Evolutionary conservation across 2,797 vertebrate genomes (phyloP).

Genomic region (Poecile montanus): DNA sequence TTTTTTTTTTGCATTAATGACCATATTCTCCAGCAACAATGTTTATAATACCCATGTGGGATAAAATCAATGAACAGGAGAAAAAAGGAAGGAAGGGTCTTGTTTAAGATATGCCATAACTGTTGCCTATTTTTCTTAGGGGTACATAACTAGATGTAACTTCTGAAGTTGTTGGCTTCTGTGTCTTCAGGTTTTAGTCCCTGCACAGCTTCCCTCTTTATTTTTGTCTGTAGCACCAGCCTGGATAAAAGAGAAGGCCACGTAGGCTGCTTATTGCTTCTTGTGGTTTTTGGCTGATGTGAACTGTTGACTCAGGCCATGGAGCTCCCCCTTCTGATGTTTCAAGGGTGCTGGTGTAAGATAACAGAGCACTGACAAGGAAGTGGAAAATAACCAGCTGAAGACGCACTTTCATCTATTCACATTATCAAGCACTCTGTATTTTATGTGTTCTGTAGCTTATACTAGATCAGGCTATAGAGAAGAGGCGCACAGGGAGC

Average conservation of each 20-base stretch:
- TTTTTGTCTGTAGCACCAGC: not conserved
- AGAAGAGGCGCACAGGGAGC: not conserved
- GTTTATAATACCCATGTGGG: not conserved
- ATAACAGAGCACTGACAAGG: not conserved
- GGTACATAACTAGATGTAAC: not conserved
- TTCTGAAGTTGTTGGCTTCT: not conserved
- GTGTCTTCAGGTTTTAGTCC: not conserved
- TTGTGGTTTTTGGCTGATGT: not conserved
- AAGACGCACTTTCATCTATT: not conserved
- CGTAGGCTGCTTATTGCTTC: not conserved
- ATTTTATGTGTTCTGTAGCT: conserved; percentile 4
- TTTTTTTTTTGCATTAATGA: not conserved
- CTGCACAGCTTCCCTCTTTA: not conserved
- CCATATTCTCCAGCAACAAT: not conserved
- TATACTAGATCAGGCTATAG: not conserved
- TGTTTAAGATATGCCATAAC: not conserved
- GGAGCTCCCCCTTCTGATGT: not conserved
- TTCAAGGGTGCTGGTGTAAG: not conserved
- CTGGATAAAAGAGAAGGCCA: not conserved
- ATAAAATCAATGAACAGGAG: conserved; percentile 32
- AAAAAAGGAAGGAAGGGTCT: not conserved
- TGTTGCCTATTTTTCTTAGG: not conserved
- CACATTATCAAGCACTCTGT: not conserved
- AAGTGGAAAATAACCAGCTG: not conserved
- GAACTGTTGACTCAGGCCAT: not conserved